Base-by-base conservation (phyloP, 2,113 vertebrate genomes). In the Thomomys bottae region DNA sequence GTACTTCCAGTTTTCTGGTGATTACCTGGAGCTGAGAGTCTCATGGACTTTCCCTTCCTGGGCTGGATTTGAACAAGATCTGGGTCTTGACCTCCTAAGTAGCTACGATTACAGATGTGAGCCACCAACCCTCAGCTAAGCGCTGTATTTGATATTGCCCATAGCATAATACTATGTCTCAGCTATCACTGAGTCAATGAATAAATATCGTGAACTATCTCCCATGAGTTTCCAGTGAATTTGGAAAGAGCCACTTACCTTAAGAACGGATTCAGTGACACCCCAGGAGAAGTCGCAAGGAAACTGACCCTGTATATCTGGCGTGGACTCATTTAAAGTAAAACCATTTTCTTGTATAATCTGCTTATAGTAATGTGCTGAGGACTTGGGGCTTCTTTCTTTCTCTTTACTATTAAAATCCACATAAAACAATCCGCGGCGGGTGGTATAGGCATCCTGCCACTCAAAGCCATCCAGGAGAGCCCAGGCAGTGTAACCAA, bases 381-480 rank as follows among this genome's bases (percentile, higher is more conserved):
- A 98, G 71, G 99, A 98, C 95, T 99, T 99, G 8, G 99, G 98
- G 79, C 97, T 96, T 93, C 99, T 98, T 96, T 97, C 98, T 93
- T 98, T 98, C 83, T 97, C 96, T 68, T 97, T 73, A 10, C 98
- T 98, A 59, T 94, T 97, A 93, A 99, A 99, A 94, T 99, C 98
- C 5, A 99, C 94, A 76, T 99, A 99, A 97, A 99, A 99, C 21
- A 99, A 97, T 45, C 99, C 99, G 1, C 98, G 97, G 76, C 99
- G 98, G n/a, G 97, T 96, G 38, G 87, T 97, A 92, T 98, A 98
- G 42, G 97, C 98, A 8, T 98, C 97, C 85, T 99, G 98, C 99
- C 99, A 99, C 96, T 99, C 99, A 80, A 98, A 99, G 87, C 99
- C 99, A 79, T 99, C 99, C 64, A 99, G 96, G 93, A 99, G 97